Evolutionary conservation across 1,140 invertebrate species (phyloP).

Genomic region (Sarcophaga bullata): DNA sequence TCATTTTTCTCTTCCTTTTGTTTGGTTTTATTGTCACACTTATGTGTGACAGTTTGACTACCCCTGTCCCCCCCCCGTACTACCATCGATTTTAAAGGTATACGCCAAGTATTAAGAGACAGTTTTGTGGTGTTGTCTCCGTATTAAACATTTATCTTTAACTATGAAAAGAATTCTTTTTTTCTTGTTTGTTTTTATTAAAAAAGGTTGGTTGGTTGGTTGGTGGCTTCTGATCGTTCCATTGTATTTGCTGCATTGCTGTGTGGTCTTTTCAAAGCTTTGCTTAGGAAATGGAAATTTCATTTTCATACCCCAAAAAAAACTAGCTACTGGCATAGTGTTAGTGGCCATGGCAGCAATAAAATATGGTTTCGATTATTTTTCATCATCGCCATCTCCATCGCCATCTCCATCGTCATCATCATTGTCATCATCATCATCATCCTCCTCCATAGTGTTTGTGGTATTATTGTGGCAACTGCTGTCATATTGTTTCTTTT

Average conservation of each 20-base stretch:
- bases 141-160: neutral
- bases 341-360: neutral
- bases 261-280: neutral
- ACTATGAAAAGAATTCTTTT: constrained; percentile 12
- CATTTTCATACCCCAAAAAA: neutral
- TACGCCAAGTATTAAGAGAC: neutral
- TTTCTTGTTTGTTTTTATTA: neutral
- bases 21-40: constrained; percentile 22
- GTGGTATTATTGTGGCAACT: neutral
- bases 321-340: neutral
- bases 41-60: neutral
- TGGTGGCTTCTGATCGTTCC: neutral
- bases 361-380: constrained; percentile 24
- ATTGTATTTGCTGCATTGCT: neutral
- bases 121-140: constrained; percentile 7
- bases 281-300: constrained; percentile 36
- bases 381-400: neutral
- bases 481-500: neutral
- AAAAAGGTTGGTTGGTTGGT: neutral
- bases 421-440: too few relatives aligned
- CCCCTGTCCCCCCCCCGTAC: neutral
- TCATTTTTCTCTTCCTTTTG: neutral
- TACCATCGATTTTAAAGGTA: neutral
- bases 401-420: neutral
- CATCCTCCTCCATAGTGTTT: neutral